A percentile compares a stretch with the other conserved stretches of the same genome.
phyloP scores from a whole-genome alignment of 2,888 invertebrate genomes.

The Falcaria lacertinaria region DNA sequence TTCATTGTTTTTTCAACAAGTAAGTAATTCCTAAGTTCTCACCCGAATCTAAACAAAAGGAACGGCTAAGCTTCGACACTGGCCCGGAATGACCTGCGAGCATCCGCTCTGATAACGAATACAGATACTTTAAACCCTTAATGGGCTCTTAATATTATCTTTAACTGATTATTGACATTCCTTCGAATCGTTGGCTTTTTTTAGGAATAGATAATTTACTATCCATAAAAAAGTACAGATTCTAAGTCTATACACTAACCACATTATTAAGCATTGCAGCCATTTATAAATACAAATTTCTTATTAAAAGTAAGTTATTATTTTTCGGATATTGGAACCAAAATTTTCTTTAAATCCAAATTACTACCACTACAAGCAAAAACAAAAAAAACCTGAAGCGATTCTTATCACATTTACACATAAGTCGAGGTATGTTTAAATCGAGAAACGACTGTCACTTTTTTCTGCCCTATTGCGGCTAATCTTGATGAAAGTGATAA shows the following conservation, averaged over 20 bases:
- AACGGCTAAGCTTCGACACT: slow-evolving; percentile 25
- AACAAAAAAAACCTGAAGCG: background rate
- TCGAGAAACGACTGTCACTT: slow-evolving; percentile 4
- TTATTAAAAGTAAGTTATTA: too few relatives aligned
- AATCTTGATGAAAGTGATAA: slow-evolving; percentile 7
- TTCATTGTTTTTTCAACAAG: too few relatives aligned
- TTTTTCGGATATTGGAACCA: too few relatives aligned
- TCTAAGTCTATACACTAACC: too few relatives aligned
- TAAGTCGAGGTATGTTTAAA: slow-evolving; percentile 4
- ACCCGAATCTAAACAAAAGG: slow-evolving; percentile 32
- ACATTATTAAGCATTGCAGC: too few relatives aligned
- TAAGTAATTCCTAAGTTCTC: too few relatives aligned
- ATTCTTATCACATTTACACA: slow-evolving; percentile 1
- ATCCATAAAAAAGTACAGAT: too few relatives aligned
- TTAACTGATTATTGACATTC: background rate
- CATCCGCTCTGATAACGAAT: slow-evolving; percentile 21
- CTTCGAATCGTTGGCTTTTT: background rate
- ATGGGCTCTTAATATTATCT: background rate
- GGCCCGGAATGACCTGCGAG: slow-evolving; percentile 32
- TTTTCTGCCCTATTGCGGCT: slow-evolving; percentile 7
- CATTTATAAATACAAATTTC: too few relatives aligned
- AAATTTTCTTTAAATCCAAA: too few relatives aligned
- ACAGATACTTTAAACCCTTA: slow-evolving; percentile 19
- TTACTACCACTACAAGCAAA: background rate
- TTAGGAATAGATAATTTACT: too few relatives aligned